phyloP scores from a whole-genome alignment of 1,140 invertebrate genomes.

The Dendroctonus valens region DNA sequence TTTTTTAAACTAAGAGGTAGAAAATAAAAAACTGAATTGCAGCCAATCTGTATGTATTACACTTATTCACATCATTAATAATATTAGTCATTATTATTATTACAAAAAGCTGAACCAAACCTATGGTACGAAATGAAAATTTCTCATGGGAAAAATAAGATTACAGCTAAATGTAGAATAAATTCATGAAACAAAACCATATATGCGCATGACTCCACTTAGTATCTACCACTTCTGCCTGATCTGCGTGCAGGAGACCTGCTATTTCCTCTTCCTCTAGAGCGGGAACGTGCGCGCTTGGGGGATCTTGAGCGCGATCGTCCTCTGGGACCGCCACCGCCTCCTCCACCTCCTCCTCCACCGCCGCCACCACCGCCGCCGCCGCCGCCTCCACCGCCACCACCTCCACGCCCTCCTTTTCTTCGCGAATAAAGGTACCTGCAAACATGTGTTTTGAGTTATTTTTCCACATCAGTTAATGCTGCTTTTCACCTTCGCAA shows the following conservation, averaged over 20 bases:
- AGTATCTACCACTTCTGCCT: slow-evolving; percentile 54
- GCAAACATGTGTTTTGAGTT: slow-evolving; percentile 30
- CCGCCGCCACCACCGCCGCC: slow-evolving; percentile 39
- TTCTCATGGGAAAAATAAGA: too few species aligned
- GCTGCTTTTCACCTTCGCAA: slow-evolving; percentile 67
- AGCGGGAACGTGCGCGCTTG: slow-evolving; percentile 50
- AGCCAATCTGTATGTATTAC: too few species aligned
- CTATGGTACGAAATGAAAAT: too few species aligned
- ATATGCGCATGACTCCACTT: not conserved
- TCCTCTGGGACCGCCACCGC: slow-evolving; percentile 40
- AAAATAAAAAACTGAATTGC: too few species aligned
- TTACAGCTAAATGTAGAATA: too few species aligned
- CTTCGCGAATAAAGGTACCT: slow-evolving; percentile 63
- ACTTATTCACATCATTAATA: too few species aligned
- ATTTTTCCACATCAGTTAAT: slow-evolving; percentile 4
- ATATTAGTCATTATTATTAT: too few species aligned
- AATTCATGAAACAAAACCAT: too few species aligned
- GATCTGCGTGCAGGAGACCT: slow-evolving; percentile 52
- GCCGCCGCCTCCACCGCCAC: slow-evolving; percentile 37
- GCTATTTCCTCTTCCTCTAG: slow-evolving; percentile 49
- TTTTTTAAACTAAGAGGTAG: too few species aligned
- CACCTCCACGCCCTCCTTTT: slow-evolving; percentile 46
- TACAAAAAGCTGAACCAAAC: too few species aligned
- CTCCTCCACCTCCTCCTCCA: slow-evolving; percentile 30
- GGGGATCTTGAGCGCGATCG: slow-evolving; percentile 52